Evolutionary conservation across 2,797 vertebrate species (phyloP), one percentile per base, ranked within the genome.

Genomic region (Alca torda): DNA sequence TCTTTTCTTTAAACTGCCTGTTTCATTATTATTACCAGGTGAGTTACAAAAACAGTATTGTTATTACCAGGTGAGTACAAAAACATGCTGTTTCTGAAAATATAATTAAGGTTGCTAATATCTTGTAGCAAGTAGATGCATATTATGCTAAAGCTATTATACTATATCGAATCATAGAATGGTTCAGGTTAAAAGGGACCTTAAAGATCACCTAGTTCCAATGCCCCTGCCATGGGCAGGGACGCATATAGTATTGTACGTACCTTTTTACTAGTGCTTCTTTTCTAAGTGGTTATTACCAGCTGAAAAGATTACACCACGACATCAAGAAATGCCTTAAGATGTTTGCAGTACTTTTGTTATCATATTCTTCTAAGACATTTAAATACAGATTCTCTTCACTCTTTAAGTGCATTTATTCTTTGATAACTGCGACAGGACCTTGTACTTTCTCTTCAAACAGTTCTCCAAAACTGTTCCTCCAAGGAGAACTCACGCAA

Each of bases 1-100:
- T 93, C 37, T 93, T 84, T 96, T 84, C 75, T 89, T 94, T 91
- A 59, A 90, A 59, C 39, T 83, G 10, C 31, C 45, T 18, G 92
- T 84, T 94, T 88, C 60, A 0, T 33, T 72, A 16, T 59, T 91
- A 80, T 16, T 94, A 70, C 46, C 9, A 13, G 39, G 39, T 41
- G 13, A 41, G 39, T 41, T 93, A 75, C 16, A 89, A 78, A 76
- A 87, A 9, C 11, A 6, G 39, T 41, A 41, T 41, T 73, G 17
- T 59, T 91, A 80, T 16, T 94, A 70, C 46, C 9, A 46, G 53
- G 19, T 84, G 24, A 93, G 45, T 93, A 75, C 16, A 89, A 80
- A 76, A 87, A 9, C 11, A 5, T 67, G 17, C 33, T 79, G 11
- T 80, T 93, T 91, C 57, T 82, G 45, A 64, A 72, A 87, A 39